phyloP scores from a whole-genome alignment of 2,797 vertebrate genomes.

The Octomys mimax region DNA sequence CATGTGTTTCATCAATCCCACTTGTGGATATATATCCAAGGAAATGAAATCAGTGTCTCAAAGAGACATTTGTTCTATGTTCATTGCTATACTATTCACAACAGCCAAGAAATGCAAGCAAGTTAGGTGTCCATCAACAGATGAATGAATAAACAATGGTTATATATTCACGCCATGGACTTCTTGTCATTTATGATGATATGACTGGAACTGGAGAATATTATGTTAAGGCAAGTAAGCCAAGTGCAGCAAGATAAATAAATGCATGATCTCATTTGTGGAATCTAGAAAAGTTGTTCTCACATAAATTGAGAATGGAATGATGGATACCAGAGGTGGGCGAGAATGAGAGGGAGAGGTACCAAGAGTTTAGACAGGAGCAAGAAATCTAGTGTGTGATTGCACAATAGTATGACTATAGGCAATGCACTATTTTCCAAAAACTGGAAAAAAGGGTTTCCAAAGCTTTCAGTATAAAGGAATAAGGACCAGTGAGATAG shows the following conservation, averaged over 20 bases:
- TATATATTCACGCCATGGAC: not conserved
- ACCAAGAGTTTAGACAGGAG: not conserved
- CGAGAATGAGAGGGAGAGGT: not conserved
- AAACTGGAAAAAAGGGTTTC: not conserved
- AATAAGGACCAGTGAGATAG: no score
- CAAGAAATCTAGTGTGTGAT: not conserved
- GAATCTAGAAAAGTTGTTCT: not conserved
- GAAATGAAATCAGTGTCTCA: not conserved
- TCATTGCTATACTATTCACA: not conserved
- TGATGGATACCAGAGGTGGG: not conserved
- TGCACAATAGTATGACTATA: not conserved
- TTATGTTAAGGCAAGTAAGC: not conserved
- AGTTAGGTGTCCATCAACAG: not conserved
- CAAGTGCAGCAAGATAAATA: not conserved
- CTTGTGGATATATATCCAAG: not conserved
- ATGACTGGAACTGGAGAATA: not conserved
- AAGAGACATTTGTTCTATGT: not conserved
- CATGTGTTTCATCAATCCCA: not conserved
- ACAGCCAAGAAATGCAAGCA: not conserved
- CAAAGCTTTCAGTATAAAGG: not conserved
- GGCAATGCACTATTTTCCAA: not conserved
- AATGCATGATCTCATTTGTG: not conserved
- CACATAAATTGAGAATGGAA: not conserved
- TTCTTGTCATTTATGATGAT: not conserved
- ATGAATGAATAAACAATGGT: not conserved